phyloP scores from a whole-genome alignment of 2,113 vertebrate species.

The Spea bombifrons region DNA sequence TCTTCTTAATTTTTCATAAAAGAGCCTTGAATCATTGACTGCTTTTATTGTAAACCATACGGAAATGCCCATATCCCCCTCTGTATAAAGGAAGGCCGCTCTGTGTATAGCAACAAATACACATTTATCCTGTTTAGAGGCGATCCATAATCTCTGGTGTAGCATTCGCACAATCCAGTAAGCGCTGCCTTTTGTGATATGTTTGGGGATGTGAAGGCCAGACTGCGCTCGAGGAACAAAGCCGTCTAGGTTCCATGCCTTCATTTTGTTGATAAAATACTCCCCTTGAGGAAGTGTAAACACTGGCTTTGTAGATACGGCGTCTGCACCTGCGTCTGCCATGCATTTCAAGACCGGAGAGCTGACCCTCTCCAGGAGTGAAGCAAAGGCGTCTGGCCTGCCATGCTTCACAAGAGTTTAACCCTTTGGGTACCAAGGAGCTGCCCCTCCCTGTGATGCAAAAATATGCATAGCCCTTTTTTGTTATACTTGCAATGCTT shows the following conservation, averaged over 20 bases:
- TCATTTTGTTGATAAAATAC: background rate
- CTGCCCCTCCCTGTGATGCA: too few species aligned
- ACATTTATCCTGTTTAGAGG: background rate
- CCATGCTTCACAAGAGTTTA: background rate
- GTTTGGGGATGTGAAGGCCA: background rate
- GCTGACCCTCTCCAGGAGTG: background rate
- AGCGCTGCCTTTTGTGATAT: constrained; percentile 12
- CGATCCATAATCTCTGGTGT: too few species aligned
- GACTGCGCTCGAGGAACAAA: constrained; percentile 1
- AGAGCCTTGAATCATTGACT: background rate
- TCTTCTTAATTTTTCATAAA: background rate
- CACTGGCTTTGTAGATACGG: background rate
- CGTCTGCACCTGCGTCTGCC: constrained; percentile 12
- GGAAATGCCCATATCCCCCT: background rate
- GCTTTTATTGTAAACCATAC: background rate
- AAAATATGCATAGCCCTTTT: background rate
- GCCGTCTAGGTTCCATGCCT: background rate
- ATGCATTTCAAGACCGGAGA: background rate
- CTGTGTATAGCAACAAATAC: constrained; percentile 8
- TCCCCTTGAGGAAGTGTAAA: background rate
- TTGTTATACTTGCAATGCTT: background rate
- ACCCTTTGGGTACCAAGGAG: too few species aligned
- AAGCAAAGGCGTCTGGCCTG: background rate
- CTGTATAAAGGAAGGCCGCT: background rate
- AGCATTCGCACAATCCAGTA: background rate